phyloP scores from a whole-genome alignment of 2,888 invertebrate species.

The Chydorus sphaericus region DNA sequence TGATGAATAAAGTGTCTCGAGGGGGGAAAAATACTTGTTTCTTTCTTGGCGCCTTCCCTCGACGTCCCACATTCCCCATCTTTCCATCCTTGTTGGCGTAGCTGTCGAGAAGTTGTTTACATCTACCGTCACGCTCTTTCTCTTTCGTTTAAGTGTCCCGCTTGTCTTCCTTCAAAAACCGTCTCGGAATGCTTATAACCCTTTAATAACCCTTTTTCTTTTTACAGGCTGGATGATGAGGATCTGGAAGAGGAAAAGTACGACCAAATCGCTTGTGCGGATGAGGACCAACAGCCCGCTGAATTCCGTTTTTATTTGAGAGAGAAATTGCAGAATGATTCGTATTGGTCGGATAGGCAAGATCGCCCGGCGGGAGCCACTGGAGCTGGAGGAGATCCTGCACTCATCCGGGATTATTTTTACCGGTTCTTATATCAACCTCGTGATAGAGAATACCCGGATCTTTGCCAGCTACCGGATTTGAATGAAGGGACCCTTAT shows the following conservation, averaged over 20 bases:
- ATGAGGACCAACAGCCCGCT: not conserved
- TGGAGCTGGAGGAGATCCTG: slow-evolving; percentile 64
- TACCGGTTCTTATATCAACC: slow-evolving; percentile 81
- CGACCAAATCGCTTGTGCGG: not conserved
- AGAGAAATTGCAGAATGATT: slow-evolving; percentile 69
- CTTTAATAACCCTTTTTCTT: too few species aligned
- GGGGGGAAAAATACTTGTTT: too few species aligned
- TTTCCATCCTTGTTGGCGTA: too few species aligned
- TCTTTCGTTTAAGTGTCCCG: too few species aligned
- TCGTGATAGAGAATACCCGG: slow-evolving; percentile 84
- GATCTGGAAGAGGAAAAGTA: not conserved
- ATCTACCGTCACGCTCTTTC: too few species aligned
- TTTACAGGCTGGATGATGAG: too few species aligned
- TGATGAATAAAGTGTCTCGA: too few species aligned
- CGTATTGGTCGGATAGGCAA: slow-evolving; percentile 56
- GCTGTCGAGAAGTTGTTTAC: too few species aligned
- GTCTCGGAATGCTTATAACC: too few species aligned
- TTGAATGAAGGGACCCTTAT: slow-evolving; percentile 83
- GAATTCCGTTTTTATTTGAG: slow-evolving; percentile 63
- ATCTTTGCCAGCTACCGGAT: slow-evolving; percentile 87
- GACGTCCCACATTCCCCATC: too few species aligned
- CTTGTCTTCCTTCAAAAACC: too few species aligned
- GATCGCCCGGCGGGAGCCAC: slow-evolving; percentile 36
- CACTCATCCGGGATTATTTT: slow-evolving; percentile 82
- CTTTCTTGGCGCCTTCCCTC: too few species aligned